These are phyloP conservation scores for Aphidius gifuensis DNA, from an alignment of 1,140 invertebrate genomes.

Conservation along the genomic window DNA sequence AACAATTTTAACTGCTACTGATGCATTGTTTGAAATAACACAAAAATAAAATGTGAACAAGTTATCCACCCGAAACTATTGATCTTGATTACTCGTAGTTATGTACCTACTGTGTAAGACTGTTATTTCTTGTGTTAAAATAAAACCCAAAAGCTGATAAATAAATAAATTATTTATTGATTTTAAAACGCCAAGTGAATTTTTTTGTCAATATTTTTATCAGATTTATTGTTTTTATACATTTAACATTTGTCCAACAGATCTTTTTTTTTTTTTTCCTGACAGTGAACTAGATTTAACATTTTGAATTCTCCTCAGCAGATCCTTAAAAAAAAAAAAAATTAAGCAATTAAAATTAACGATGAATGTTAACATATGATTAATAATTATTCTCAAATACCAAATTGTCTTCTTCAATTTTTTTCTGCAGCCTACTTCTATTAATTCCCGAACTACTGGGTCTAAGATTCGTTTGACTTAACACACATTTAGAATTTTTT, in stretches of 20 bases:
- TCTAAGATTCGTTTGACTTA: constrained; percentile 19
- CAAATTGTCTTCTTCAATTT: constrained; percentile 46
- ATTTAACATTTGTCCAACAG: constrained; percentile 9
- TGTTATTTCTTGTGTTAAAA: constrained; percentile 41
- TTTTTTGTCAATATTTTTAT: background rate
- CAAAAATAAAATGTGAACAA: background rate
- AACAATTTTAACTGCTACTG: too few relatives aligned
- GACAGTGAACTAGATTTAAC: constrained; percentile 37
- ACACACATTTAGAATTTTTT: constrained; percentile 29
- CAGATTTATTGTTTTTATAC: background rate
- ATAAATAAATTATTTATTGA: too few relatives aligned
- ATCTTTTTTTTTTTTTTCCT: constrained; percentile 23
- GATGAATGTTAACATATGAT: constrained; percentile 8
- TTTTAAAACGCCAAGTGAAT: too few relatives aligned
- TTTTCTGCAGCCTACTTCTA: constrained; percentile 40
- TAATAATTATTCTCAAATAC: constrained; percentile 19
- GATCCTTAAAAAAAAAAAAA: constrained; percentile 32
- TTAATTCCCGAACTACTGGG: constrained; percentile 45
- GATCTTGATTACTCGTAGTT: constrained; percentile 7
- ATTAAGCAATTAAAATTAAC: background rate
- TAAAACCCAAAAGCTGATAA: constrained; percentile 23
- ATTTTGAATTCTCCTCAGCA: constrained; percentile 39
- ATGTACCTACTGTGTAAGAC: constrained; percentile 44
- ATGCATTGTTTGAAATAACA: too few relatives aligned
- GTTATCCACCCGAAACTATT: background rate